Conservation (phyloP, 2,113 vertebrate species). For the Lepus europaeus region DNA sequence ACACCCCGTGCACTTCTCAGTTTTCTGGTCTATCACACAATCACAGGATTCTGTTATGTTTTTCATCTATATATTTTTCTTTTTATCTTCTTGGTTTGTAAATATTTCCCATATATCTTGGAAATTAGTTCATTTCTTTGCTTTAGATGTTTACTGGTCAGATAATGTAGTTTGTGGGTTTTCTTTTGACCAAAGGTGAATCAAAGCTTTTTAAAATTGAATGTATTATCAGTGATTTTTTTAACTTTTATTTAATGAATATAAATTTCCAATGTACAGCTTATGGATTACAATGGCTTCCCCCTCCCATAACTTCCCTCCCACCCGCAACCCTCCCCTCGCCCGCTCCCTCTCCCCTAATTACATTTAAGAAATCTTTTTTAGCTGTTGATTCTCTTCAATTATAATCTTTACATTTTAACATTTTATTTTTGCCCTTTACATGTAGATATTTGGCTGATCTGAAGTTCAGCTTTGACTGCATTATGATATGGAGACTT, state of each 20-base stretch:
- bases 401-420: neutral
- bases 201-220: neutral
- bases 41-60: neutral
- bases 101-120: neutral
- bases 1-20: too few relatives aligned
- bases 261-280: too few relatives aligned
- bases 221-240: neutral
- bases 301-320: too few relatives aligned
- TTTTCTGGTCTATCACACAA: too few relatives aligned
- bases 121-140: neutral
- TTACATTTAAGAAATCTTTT: neutral
- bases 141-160: neutral
- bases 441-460: neutral
- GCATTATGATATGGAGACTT: neutral
- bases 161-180: neutral
- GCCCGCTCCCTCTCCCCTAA: neutral
- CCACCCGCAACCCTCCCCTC: too few relatives aligned
- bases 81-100: neutral
- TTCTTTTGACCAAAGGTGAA: neutral
- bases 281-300: too few relatives aligned
- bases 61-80: neutral
- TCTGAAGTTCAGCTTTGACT: conserved; percentile 18
- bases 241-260: too few relatives aligned
- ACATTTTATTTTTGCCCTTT: conserved; percentile 1
- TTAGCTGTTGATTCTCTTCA: conserved; percentile 25